These are phyloP conservation scores for Trachymyrmex cornetzi DNA, from an alignment of 1,140 invertebrate species.

Conservation along the genomic window DNA sequence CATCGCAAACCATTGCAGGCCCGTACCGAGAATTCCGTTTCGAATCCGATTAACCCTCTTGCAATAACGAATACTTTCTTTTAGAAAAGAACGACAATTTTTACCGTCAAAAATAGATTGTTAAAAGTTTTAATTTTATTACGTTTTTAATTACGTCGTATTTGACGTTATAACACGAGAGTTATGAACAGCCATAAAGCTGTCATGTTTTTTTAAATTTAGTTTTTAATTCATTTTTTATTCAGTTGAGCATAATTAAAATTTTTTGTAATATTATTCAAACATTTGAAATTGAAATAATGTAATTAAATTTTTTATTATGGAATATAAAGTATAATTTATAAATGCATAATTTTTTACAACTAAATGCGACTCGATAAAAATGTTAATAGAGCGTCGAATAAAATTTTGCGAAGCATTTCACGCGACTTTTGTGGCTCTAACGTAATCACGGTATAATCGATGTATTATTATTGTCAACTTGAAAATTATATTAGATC, in stretches of 20 bases:
- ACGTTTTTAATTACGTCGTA: constrained; percentile 41
- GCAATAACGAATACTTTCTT: constrained; percentile 33
- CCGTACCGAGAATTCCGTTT: constrained; percentile 62
- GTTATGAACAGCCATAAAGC: constrained; percentile 30
- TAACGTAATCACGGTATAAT: constrained; percentile 12
- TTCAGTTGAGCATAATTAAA: constrained; percentile 35
- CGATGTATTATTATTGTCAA: background rate
- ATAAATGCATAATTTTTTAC: constrained; percentile 23
- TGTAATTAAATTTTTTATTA: constrained; percentile 55
- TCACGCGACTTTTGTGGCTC: background rate
- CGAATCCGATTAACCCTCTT: constrained; percentile 51
- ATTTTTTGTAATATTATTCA: constrained; percentile 50
- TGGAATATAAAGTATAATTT: constrained; percentile 39
- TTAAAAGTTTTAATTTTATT: constrained; percentile 42
- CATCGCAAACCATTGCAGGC: constrained; percentile 48
- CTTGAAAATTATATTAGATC: background rate
- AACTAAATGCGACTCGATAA: constrained; percentile 23
- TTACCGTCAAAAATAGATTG: constrained; percentile 34
- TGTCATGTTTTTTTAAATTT: constrained; percentile 25
- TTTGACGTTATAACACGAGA: constrained; percentile 29
- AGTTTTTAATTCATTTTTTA: constrained; percentile 43
- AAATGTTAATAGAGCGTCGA: constrained; percentile 27
- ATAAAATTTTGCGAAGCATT: constrained; percentile 3
- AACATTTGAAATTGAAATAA: constrained; percentile 52
- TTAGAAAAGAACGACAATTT: constrained; percentile 24